Conservation (phyloP, 1,140 invertebrate genomes). For the Littorina saxatilis region DNA sequence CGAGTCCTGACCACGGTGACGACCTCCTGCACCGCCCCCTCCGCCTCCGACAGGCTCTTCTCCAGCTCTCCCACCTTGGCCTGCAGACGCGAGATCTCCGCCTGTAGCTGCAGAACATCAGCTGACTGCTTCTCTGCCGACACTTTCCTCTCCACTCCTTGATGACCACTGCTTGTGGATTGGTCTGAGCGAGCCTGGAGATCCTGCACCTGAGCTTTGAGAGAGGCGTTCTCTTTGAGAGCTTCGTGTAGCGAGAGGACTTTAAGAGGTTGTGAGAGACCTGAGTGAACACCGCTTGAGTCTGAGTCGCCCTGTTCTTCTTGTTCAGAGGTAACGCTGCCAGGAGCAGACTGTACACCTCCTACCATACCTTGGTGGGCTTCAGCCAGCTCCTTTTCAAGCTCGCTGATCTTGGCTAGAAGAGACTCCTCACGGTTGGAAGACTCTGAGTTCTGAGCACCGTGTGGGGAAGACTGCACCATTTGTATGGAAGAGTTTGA, state of each 20-base stretch:
- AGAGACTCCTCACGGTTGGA: neutral
- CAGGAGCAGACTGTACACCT: neutral
- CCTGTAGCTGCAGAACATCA: constrained; percentile 1
- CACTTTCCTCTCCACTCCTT: neutral
- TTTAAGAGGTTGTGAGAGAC: neutral
- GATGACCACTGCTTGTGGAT: neutral
- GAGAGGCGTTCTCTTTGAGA: constrained; percentile 10
- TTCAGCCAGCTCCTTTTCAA: neutral
- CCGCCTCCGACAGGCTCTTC: constrained; percentile 40
- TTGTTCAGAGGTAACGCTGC: neutral
- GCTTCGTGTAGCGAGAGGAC: constrained; percentile 17
- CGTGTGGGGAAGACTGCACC: constrained; percentile 12
- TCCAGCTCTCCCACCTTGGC: constrained; percentile 46
- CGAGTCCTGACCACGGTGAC: constrained; percentile 41
- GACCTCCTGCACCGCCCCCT: constrained; percentile 47
- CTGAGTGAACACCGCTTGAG: neutral
- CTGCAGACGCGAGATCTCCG: constrained; percentile 43
- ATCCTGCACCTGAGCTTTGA: constrained; percentile 16
- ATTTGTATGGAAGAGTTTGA: constrained; percentile 17
- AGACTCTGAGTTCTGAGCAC: neutral
- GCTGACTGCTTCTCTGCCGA: neutral
- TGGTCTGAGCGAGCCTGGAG: constrained; percentile 6
- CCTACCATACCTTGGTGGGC: neutral
- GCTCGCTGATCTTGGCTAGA: neutral
- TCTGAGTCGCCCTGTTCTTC: neutral